Percentiles rank a stretch among this genome's conserved stretches.
These are phyloP conservation scores for Maniola hyperantus DNA, from an alignment of 2,888 invertebrate species.

Conservation along the genomic window DNA sequence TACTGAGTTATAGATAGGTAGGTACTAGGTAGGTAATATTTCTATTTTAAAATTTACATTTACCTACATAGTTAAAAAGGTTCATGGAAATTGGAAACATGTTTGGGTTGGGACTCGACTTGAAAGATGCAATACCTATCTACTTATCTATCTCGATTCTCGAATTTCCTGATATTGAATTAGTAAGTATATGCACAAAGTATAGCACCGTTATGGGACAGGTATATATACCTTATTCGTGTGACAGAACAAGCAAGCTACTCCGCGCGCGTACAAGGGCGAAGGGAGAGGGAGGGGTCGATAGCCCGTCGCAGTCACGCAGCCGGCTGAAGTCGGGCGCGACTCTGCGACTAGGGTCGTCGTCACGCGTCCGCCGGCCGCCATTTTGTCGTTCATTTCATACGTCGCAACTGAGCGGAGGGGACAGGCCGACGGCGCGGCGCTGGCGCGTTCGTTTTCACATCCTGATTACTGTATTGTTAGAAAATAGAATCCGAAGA, in stretches of 20 bases:
- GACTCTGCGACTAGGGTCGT: no score
- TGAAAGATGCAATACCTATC: no score
- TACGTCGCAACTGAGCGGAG: conserved; percentile 42
- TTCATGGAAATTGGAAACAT: background rate
- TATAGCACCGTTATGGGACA: no score
- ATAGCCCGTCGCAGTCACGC: background rate
- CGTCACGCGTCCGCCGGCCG: conserved; percentile 41
- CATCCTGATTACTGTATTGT: conserved; percentile 20
- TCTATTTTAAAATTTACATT: no score
- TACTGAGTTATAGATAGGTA: no score
- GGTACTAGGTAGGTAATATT: no score
- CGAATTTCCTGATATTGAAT: background rate
- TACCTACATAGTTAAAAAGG: no score
- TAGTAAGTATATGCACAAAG: no score
- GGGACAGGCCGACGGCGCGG: conserved; percentile 44
- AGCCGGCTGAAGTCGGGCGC: background rate
- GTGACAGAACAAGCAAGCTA: background rate
- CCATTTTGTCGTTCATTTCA: conserved; percentile 57
- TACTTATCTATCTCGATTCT: background rate
- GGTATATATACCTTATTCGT: background rate
- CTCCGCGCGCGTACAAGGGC: conserved; percentile 14
- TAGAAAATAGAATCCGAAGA: conserved; percentile 18
- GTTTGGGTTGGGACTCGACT: background rate
- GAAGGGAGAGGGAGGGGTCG: conserved; percentile 10
- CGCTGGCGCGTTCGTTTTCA: conserved; percentile 36